A percentile compares a stretch with the other conserved stretches of the same genome.
Evolutionary conservation across 2,113 vertebrate genomes (phyloP).

Genomic region (Mirza zaza): DNA sequence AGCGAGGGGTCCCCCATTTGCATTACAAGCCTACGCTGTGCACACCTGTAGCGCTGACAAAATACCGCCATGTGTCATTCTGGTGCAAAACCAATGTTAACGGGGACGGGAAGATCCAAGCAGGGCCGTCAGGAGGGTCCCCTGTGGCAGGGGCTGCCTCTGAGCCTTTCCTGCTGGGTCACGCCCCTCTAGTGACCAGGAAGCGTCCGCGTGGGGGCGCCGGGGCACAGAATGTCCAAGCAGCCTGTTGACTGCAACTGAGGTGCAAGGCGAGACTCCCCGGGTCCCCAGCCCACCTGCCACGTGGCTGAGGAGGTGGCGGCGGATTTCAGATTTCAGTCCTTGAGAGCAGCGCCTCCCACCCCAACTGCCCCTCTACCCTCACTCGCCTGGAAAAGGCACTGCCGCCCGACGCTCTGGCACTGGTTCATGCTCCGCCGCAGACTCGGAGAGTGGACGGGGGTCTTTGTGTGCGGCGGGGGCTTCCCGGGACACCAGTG

Average conservation of each 20-base stretch:
- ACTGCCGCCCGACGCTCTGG: rapidly evolving
- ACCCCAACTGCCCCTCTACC: background rate
- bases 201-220: rapidly evolving
- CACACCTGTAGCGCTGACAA: background rate
- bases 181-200: background rate
- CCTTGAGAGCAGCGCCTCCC: background rate
- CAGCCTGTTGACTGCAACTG: rapidly evolving
- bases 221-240: rapidly evolving
- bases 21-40: rapidly evolving
- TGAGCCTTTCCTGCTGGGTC: too few species aligned
- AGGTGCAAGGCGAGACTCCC: rapidly evolving
- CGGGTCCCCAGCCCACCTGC: background rate
- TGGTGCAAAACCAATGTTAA: rapidly evolving
- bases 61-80: background rate
- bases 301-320: rapidly evolving
- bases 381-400: too few species aligned
- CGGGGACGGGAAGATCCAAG: too few species aligned
- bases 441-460: background rate
- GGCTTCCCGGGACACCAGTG: background rate
- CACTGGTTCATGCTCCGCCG: rapidly evolving
- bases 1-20: rapidly evolving
- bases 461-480: background rate
- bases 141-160: rapidly evolving
- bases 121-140: too few species aligned
- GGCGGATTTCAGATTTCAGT: rapidly evolving